phyloP scores from a whole-genome alignment of 2,797 vertebrate genomes.

The Danio choprae region DNA sequence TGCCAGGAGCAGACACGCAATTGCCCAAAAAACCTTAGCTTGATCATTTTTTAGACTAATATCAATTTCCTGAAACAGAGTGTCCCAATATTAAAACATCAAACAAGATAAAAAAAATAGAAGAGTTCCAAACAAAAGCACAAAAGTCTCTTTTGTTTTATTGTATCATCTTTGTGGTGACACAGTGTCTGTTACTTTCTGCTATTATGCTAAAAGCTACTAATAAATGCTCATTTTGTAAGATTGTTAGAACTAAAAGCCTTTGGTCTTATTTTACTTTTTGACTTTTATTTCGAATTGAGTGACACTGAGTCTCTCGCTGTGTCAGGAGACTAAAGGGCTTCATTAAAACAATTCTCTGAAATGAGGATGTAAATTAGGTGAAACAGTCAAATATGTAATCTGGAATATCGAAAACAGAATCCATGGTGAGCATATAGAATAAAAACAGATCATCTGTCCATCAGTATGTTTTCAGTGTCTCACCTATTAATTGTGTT shows the following conservation, averaged over 20 bases:
- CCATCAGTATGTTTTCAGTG: background rate
- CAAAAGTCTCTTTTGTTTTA: constrained; percentile 5
- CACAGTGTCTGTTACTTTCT: constrained; percentile 11
- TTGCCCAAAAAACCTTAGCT: background rate
- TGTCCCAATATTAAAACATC: background rate
- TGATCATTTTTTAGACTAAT: background rate
- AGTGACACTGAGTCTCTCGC: background rate
- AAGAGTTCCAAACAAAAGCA: background rate
- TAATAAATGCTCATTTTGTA: background rate
- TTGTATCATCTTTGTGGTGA: background rate
- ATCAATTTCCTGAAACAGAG: background rate
- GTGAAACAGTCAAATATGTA: background rate
- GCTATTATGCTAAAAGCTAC: background rate
- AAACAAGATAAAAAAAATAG: background rate
- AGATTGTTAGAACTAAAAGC: background rate
- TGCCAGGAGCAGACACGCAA: background rate
- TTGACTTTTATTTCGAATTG: background rate
- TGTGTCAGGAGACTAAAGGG: background rate
- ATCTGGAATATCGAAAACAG: constrained; percentile 16
- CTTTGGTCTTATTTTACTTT: constrained; percentile 9
- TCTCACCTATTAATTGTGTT: background rate
- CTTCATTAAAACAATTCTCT: constrained; percentile 15
- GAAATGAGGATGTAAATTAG: background rate
- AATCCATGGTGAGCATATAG: background rate
- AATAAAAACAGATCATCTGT: constrained; percentile 9